Percentiles rank a stretch among this genome's conserved stretches.
Evolutionary conservation across 2,797 vertebrate genomes (phyloP).

Genomic region (Phaenicophaeus curvirostris): DNA sequence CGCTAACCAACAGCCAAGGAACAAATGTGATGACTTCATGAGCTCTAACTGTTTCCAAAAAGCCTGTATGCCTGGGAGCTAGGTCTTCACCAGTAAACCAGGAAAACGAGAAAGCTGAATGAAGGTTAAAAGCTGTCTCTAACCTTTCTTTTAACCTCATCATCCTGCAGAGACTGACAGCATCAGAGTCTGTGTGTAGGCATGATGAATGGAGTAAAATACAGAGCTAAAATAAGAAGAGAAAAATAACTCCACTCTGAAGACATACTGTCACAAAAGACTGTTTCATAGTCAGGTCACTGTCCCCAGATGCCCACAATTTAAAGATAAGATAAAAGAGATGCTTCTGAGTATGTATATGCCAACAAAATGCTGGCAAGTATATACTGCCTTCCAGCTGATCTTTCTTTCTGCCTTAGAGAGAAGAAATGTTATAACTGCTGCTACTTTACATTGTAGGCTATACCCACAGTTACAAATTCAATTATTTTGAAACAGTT

Average conservation of each 20-base stretch:
- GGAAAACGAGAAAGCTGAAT: background rate
- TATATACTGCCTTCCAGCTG: background rate
- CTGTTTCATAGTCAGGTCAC: background rate
- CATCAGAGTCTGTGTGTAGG: background rate
- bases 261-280: background rate
- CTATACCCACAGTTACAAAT: background rate
- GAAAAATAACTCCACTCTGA: background rate
- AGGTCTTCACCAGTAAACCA: background rate
- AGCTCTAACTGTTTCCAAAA: background rate
- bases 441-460: background rate
- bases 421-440: background rate
- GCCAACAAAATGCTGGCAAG: background rate
- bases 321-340: background rate
- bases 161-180: background rate
- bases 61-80: background rate
- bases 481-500: background rate
- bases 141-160: background rate
- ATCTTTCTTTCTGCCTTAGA: background rate
- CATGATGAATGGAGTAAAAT: background rate
- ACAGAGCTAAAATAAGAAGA: background rate
- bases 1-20: background rate
- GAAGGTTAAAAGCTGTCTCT: background rate
- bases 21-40: accelerated
- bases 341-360: background rate
- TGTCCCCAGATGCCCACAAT: background rate